phyloP scores from a whole-genome alignment of 2,888 invertebrate species.

The Troglohyphantes excavatus region DNA sequence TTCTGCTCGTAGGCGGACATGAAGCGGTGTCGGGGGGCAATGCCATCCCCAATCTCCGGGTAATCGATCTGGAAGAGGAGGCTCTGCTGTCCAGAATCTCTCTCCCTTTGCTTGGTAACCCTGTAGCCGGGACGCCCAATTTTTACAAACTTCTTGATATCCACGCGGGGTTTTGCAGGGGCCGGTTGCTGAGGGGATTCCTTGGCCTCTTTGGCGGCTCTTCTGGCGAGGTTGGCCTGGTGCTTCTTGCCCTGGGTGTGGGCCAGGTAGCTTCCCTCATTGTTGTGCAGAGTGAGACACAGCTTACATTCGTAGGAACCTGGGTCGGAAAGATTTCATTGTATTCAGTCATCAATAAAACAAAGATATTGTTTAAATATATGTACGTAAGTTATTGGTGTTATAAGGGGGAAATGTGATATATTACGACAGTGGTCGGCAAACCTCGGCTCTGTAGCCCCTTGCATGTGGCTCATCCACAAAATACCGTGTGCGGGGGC shows the following conservation, averaged over 20 bases:
- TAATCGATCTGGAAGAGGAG: constrained; percentile 98
- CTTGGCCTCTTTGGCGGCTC: constrained; percentile 99
- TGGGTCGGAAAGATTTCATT: constrained; percentile 79
- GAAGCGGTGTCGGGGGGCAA: constrained; percentile 91
- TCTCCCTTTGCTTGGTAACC: constrained; percentile 98
- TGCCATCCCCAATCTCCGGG: constrained; percentile 86
- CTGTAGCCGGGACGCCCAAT: constrained; percentile 99
- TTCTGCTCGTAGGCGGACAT: constrained; percentile 99
- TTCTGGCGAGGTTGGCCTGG: constrained; percentile 97
- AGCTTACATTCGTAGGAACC: constrained; percentile 99
- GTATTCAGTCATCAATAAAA: no score
- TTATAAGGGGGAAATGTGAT: no score
- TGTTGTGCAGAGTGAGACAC: constrained; percentile 98
- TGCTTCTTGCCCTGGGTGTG: constrained; percentile 99
- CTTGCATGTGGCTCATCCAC: no score
- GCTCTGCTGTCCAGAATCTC: constrained; percentile 97
- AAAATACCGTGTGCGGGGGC: no score
- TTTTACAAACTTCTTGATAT: constrained; percentile 99
- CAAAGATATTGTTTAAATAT: no score
- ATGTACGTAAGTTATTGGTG: no score
- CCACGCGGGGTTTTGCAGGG: constrained; percentile 97
- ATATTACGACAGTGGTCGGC: no score
- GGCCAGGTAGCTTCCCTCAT: constrained; percentile 99
- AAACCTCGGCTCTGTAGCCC: no score
- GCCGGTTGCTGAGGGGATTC: constrained; percentile 96